Percentiles rank a stretch among this genome's conserved stretches.
phyloP scores from a whole-genome alignment of 2,888 invertebrate genomes.

The Branchipolynoe longqiensis region DNA sequence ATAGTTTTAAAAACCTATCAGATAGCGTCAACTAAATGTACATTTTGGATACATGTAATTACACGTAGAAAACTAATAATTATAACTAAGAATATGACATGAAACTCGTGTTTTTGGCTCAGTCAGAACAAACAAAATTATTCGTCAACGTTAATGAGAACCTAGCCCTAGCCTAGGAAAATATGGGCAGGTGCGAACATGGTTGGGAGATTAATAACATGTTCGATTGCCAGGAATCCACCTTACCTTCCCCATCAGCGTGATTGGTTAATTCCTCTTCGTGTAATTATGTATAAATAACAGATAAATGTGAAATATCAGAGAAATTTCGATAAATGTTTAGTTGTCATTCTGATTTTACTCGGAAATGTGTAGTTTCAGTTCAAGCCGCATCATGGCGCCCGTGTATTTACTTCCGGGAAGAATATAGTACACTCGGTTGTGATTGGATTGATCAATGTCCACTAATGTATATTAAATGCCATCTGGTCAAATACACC shows the following conservation, averaged over 20 bases:
- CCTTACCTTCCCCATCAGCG: neutral
- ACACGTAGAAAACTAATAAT: no score
- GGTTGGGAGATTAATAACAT: neutral
- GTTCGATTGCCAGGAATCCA: neutral
- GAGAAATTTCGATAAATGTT: neutral
- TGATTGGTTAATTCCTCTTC: neutral
- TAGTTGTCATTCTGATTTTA: conserved; percentile 28
- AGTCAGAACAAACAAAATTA: no score
- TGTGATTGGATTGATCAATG: neutral
- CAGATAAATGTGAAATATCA: neutral
- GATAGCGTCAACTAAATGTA: no score
- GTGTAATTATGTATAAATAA: neutral
- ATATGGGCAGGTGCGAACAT: neutral
- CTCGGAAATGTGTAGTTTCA: neutral
- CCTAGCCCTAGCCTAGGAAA: no score
- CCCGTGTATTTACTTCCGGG: conserved; percentile 16
- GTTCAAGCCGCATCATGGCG: neutral
- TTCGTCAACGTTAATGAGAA: no score
- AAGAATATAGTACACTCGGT: neutral
- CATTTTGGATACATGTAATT: no score
- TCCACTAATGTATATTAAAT: neutral
- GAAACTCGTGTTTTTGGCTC: no score
- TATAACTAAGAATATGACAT: no score
- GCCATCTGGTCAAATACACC: neutral
- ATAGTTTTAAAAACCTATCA: no score